Conservation (phyloP, 2,888 invertebrate species). For the Athalia circularis region DNA sequence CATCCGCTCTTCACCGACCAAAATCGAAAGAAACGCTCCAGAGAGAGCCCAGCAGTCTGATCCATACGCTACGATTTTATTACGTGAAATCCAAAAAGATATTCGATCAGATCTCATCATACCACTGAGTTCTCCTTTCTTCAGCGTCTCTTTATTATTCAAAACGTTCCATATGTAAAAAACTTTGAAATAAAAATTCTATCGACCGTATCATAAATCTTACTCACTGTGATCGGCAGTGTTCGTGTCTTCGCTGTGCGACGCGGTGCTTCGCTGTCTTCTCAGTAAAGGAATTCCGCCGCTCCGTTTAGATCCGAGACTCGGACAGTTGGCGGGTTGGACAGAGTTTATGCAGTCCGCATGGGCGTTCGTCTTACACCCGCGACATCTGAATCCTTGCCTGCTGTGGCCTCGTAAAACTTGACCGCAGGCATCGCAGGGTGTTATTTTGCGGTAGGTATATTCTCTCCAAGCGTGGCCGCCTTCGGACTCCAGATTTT, state of each 20-base stretch:
- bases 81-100: background rate
- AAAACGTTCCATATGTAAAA: background rate
- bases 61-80: too few species aligned
- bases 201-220: background rate
- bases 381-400: slow-evolving; percentile 91
- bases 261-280: slow-evolving; percentile 91
- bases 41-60: slow-evolving; percentile 6
- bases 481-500: slow-evolving; percentile 77
- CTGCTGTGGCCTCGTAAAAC: slow-evolving; percentile 94
- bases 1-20: slow-evolving; percentile 53
- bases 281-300: slow-evolving; percentile 79
- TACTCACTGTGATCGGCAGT: slow-evolving; percentile 89
- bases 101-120: background rate
- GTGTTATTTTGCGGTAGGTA: slow-evolving; percentile 96
- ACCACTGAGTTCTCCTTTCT: slow-evolving; percentile 1
- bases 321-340: slow-evolving; percentile 87
- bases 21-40: background rate
- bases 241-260: slow-evolving; percentile 76
- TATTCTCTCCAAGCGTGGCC: slow-evolving; percentile 94
- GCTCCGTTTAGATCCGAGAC: slow-evolving; percentile 66
- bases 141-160: too few species aligned
- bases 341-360: slow-evolving; percentile 88
- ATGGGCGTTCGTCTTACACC: slow-evolving; percentile 94
- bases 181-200: background rate
- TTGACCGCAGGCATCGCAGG: slow-evolving; percentile 95